These are phyloP conservation scores for Silurus aristotelis DNA, from an alignment of 2,797 vertebrate species.

Conservation along the genomic window DNA sequence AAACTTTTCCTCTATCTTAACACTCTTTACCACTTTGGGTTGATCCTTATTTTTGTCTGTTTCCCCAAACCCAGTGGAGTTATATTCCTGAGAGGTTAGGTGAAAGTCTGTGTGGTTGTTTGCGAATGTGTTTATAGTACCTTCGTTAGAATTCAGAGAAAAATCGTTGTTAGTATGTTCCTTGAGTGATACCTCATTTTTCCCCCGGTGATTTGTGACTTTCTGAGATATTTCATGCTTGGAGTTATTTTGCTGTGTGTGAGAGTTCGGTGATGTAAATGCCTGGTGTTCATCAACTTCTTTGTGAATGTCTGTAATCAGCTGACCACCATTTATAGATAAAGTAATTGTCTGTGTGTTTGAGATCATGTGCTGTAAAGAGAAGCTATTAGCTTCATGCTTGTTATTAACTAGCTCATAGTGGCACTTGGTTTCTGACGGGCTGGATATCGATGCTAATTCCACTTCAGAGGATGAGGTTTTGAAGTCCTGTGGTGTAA, in stretches of 20 bases:
- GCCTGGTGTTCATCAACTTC: slow-evolving; percentile 73
- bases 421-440: slow-evolving; percentile 82
- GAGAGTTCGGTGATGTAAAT: slow-evolving; percentile 71
- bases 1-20: slow-evolving; percentile 79
- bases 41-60: slow-evolving; percentile 67
- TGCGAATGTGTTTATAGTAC: slow-evolving; percentile 72
- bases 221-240: slow-evolving; percentile 74
- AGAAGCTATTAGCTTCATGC: slow-evolving; percentile 83
- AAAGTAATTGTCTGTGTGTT: slow-evolving; percentile 79
- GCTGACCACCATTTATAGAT: slow-evolving; percentile 82
- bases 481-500: slow-evolving; percentile 94
- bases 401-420: slow-evolving; percentile 85
- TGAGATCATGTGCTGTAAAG: slow-evolving; percentile 75
- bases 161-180: slow-evolving; percentile 75
- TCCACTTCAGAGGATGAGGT: slow-evolving; percentile 81
- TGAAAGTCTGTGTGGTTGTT: slow-evolving; percentile 73
- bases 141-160: slow-evolving; percentile 78
- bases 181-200: slow-evolving; percentile 64
- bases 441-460: slow-evolving; percentile 77
- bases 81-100: slow-evolving; percentile 74
- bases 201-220: slow-evolving; percentile 64
- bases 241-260: slow-evolving; percentile 64
- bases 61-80: slow-evolving; percentile 61
- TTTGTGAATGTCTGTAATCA: slow-evolving; percentile 77
- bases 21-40: slow-evolving; percentile 64